phyloP scores from a whole-genome alignment of 2,797 vertebrate species.

The Gallirallus australis region DNA sequence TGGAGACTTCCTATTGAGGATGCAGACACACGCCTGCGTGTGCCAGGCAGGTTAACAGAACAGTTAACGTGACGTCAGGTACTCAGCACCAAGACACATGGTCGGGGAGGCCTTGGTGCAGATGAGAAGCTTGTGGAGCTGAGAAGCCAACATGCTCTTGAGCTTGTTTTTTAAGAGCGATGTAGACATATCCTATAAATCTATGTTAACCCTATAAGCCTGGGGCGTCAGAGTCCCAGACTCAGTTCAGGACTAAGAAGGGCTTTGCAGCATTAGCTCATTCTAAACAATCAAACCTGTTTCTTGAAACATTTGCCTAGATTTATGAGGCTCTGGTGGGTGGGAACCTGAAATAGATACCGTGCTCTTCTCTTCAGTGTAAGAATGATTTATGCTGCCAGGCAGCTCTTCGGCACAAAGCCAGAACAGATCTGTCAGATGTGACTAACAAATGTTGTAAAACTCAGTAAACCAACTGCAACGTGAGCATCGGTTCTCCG shows the following conservation, averaged over 20 bases:
- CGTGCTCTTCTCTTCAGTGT: conserved; percentile 4
- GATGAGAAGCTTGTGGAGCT: background rate
- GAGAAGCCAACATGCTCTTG: background rate
- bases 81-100: background rate
- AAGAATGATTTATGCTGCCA: conserved; percentile 62
- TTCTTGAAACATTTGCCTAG: conserved; percentile 38
- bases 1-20: background rate
- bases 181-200: conserved; percentile 46
- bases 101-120: background rate
- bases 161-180: background rate
- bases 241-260: background rate
- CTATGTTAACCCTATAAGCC: conserved; percentile 45
- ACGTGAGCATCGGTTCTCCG: accelerated
- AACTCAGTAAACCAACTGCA: conserved; percentile 42
- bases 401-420: conserved; percentile 16
- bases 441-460: conserved; percentile 23
- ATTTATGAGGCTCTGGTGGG: conserved; percentile 64
- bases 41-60: conserved; percentile 25
- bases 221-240: background rate
- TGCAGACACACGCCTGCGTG: background rate
- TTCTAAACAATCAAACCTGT: conserved; percentile 46
- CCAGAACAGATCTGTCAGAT: conserved; percentile 50
- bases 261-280: conserved; percentile 52
- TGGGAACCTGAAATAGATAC: conserved; percentile 62
- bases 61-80: conserved; percentile 32